Base-by-base conservation (phyloP, 2,888 invertebrate genomes). In the Venustoraphidia nigricollis region DNA sequence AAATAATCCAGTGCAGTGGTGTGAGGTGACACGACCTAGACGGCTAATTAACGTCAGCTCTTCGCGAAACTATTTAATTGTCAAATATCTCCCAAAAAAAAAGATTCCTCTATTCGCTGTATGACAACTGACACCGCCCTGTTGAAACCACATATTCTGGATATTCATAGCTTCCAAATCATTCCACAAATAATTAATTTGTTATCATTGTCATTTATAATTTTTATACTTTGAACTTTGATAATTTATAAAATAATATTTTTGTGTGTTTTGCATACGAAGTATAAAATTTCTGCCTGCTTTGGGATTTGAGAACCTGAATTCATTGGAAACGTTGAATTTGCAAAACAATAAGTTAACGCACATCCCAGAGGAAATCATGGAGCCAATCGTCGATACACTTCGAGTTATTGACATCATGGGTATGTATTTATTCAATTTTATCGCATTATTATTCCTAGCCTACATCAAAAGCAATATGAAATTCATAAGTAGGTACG, bases 331-430 rank as follows among this genome's bases (percentile, higher is more conserved):
- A 71, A 88, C 86, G 9, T 66, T 93, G 43, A 90, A 84, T 63
- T 71, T 93, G 50, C 88, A 91, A 65, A 91, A 91, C 64, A 92
- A 92, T 68, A 88, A 88, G 64, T 68, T 93, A 54, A 76, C 76
- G 55, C 82, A 84, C 55, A 81, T 92, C 55, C 79, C 86, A 0
- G 88, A 89, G 61, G 91, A 91, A 62, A 83, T 90, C 44, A 90
- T 89, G 79, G 89, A 90, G 62, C 87, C 86, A 11, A 79, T 92
- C 51, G 76, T 90, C 57, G 91, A 92, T 63, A 91, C 90, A 0
- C 71, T 92, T 10, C 75, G 84, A 56, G 83, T 88, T 51, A 81
- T 92, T 55, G 92, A 92, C 66, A 83, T 92, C 54, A 90, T 87
- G 75, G 91, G 92, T 90, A 70, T 70, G 69, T 58, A 40, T 36